These are phyloP conservation scores for Teleogryllus occipitalis DNA, from an alignment of 1,140 invertebrate species.

Conservation along the genomic window DNA sequence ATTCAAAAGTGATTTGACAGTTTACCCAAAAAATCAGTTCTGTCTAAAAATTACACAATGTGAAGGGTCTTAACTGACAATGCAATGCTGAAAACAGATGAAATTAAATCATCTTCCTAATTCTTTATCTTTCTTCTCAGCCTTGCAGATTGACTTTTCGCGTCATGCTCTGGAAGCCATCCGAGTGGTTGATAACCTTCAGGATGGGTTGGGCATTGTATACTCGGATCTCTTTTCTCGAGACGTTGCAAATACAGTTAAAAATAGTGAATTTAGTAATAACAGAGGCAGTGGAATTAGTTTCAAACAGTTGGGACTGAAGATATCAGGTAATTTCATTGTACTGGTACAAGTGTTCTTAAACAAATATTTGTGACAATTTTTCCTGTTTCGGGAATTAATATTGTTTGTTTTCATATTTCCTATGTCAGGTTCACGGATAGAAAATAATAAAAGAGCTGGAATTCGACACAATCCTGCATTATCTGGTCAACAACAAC, in stretches of 20 bases:
- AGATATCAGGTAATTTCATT: conserved; percentile 49
- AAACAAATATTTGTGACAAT: neutral
- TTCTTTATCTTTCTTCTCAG: conserved; percentile 35
- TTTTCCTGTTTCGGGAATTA: neutral
- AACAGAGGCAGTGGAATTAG: conserved; percentile 84
- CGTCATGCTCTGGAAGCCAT: conserved; percentile 83
- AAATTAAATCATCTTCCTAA: too few relatives aligned
- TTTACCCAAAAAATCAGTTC: too few relatives aligned
- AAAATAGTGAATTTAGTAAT: conserved; percentile 78
- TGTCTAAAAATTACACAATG: too few relatives aligned
- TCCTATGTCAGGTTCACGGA: conserved; percentile 44
- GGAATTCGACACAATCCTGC: conserved; percentile 91
- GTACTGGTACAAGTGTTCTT: neutral
- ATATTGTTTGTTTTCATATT: neutral
- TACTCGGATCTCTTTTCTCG: conserved; percentile 83
- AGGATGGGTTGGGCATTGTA: conserved; percentile 79
- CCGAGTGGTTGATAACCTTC: conserved; percentile 67
- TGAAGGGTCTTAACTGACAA: too few relatives aligned
- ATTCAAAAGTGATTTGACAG: too few relatives aligned
- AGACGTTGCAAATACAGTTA: conserved; percentile 74
- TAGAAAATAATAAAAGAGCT: conserved; percentile 77
- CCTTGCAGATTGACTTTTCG: conserved; percentile 93
- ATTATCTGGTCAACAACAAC: conserved; percentile 71
- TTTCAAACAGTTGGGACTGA: conserved; percentile 78
- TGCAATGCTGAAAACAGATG: too few relatives aligned